phyloP scores from a whole-genome alignment of 2,888 invertebrate genomes.

The Cheilosia soror region DNA sequence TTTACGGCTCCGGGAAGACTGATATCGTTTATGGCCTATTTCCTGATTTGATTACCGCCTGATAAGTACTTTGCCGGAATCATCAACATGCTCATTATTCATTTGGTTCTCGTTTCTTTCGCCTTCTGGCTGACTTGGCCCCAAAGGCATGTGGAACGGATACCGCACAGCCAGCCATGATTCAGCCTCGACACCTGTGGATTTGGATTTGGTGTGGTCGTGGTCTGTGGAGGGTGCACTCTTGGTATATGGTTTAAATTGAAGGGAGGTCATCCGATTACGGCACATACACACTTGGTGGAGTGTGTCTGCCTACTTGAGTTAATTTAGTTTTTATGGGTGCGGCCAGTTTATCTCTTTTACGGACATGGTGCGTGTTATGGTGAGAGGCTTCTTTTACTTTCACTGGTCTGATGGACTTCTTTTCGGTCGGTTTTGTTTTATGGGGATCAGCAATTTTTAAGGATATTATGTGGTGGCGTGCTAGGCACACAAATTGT shows the following conservation, averaged over 20 bases:
- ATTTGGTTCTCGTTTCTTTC: conserved; percentile 46
- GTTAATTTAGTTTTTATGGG: conserved; percentile 63
- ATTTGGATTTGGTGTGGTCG: conserved; percentile 2
- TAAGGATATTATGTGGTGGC: conserved; percentile 46
- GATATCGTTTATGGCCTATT: conserved; percentile 63
- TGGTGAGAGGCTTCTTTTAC: conserved; percentile 21
- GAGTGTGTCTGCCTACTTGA: conserved; percentile 43
- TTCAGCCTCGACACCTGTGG: conserved; percentile 49
- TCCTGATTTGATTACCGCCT: conserved; percentile 68
- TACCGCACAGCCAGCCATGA: background rate
- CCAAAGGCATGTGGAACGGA: conserved; percentile 39
- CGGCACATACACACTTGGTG: conserved; percentile 39
- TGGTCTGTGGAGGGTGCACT: conserved; percentile 10
- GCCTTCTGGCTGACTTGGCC: conserved; percentile 21
- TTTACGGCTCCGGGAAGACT: conserved; percentile 46
- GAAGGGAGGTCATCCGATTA: conserved; percentile 59
- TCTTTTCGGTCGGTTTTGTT: background rate
- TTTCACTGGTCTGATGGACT: background rate
- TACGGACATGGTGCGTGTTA: conserved; percentile 50
- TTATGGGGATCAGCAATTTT: conserved; percentile 55
- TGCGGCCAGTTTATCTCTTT: conserved; percentile 53
- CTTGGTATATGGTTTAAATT: conserved; percentile 44
- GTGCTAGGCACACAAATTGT: conserved; percentile 44
- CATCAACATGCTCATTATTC: conserved; percentile 73
- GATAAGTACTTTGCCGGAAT: conserved; percentile 65